Evolutionary conservation across 1,140 invertebrate species (phyloP), one percentile per base, ranked within the genome.

Genomic region (Hyphantria cunea): DNA sequence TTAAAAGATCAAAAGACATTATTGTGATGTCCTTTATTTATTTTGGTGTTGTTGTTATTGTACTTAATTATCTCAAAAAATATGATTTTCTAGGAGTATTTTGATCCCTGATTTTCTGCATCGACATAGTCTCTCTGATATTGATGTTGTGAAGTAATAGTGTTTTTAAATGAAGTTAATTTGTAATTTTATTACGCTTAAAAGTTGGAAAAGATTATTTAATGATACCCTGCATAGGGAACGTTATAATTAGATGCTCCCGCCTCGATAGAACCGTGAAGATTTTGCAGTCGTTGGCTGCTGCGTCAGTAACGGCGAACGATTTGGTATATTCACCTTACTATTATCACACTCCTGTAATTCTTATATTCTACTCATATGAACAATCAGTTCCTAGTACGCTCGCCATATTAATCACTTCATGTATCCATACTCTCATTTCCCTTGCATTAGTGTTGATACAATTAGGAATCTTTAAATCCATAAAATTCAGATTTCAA

Each of bases 131-230:
- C 80, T 80, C 82, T 85, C 74, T 80, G 72, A 82, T 82, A 81
- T 89, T 84, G 87, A 79, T 89, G 86, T 90, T 89, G 86, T 90
- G 80, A 76, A 74, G 75, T 80, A 56, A 82, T 85, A 86, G 82
- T 74, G 67, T 77, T 81, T 68, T 67, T 73, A 58, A 45, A 58
- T 69, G 39, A 60, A 60, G 48, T 78, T 77, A 76, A 70, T 66
- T 69, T 66, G 56, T 77, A 76, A 76, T 72, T 74, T 79, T 76
- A 75, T 77, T 78, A 71, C 74, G 80, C 75, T 78, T 82, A 69
- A 33, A 66, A 72, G 63, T 63, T 72, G 34, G 47, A 54, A 68
- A 64, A 72, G 62, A 75, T 76, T 75, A 74, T 77, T 75, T 75
- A 61, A 74, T 71, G 75, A 68, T 63, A 73, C 76, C 76, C 80